Base-by-base conservation (phyloP, 1,140 invertebrate genomes). In the Teleopsis dalmanni region DNA sequence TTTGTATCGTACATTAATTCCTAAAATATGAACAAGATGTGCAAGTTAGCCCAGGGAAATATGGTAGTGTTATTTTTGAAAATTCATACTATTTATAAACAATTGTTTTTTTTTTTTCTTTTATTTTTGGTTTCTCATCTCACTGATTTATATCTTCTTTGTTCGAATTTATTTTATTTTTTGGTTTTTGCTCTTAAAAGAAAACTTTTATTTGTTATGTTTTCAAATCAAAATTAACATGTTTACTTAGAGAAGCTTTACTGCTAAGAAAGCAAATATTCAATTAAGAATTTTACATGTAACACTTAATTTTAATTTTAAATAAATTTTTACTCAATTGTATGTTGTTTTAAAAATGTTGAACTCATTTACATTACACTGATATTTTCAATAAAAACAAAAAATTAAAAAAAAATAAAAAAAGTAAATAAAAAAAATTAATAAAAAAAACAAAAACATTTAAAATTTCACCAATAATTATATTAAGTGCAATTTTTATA, bases 31-130 rank as follows among this genome's bases (percentile, higher is more conserved):
- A 43, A 43, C 41, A 43, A 43, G 41, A 43, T 43, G 41, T 43
- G 41, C 41, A 43, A 43, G 41, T 43, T 43, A 43, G 49, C 49
- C 49, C 49, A 51, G 49, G 49, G 49, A 51, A 36, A 38, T 29
- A 34, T 35, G 44, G 38, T 38, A 40, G 49, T 51, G 49, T 51
- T 51, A 51, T 51, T 51, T 51, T 51, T 51, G 49, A 51, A 51
- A 48, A 50, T 44, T 29, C 47, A 34, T 34, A 45, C 49, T 51
- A 51, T 51, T 51, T 51, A 46, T 51, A 47, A 29, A 41, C 31
- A 42, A 18, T 40, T 40, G n/a, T 8, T 8, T 29, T 29, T 29
- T 29, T 29, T 29, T 29, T 29, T 29, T 29, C 7, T 8, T 29
- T 29, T 29, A 8, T 8, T 29, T 8, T 29, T 29, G 27, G 27